These are phyloP conservation scores for Hucho hucho DNA, from an alignment of 2,113 vertebrate genomes.

Conservation along the genomic window DNA sequence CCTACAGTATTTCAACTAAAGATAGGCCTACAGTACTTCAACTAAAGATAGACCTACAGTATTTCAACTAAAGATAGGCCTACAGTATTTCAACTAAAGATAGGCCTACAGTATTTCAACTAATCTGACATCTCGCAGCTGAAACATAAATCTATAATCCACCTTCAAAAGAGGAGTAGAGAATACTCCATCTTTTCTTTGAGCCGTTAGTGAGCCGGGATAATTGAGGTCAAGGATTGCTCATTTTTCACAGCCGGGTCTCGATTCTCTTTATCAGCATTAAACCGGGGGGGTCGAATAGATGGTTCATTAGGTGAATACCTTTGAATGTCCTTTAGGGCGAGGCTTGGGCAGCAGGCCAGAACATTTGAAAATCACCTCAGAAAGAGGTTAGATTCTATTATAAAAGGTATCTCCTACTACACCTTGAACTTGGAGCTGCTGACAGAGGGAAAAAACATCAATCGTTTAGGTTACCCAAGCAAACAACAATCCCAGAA, in stretches of 20 bases:
- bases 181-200: neutral
- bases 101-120: neutral
- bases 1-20: too few species aligned
- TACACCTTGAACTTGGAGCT: constrained; percentile 4
- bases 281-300: neutral
- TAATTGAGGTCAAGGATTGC: constrained; percentile 9
- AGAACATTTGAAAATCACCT: constrained; percentile 1
- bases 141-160: neutral
- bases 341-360: neutral
- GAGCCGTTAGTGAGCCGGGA: neutral
- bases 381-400: constrained; percentile 2
- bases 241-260: neutral
- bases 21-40: too few species aligned
- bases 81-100: neutral
- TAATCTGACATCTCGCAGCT: neutral
- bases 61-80: too few species aligned
- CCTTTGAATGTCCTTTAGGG: constrained; percentile 5
- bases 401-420: neutral
- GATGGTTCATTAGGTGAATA: neutral
- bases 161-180: constrained; percentile 2
- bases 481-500: neutral
- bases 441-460: neutral
- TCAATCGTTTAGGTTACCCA: neutral
- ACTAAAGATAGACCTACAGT: too few species aligned
- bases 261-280: constrained; percentile 4